Conservation (phyloP, 2,797 vertebrate species). For the Clarias platycephalus region DNA sequence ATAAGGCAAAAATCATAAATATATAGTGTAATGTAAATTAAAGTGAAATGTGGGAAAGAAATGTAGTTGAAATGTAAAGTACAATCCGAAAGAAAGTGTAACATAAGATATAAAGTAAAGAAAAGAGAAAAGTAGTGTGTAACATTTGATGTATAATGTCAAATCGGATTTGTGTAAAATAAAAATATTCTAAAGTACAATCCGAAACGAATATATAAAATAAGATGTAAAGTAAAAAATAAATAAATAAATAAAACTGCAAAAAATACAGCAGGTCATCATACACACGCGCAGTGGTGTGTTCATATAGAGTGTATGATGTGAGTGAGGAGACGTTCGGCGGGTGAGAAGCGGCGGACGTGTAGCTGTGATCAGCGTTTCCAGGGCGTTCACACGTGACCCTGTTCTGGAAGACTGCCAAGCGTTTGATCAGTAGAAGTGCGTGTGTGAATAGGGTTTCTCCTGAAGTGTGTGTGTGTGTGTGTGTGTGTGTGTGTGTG, state of each 20-base stretch:
- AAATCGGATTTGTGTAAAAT: neutral
- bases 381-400: neutral
- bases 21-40: neutral
- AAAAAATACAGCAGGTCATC: neutral
- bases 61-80: neutral
- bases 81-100: neutral
- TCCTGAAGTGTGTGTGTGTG: neutral
- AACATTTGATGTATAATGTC: neutral
- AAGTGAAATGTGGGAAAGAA: neutral
- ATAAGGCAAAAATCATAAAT: neutral
- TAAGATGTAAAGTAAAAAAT: too few species aligned
- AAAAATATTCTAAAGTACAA: neutral
- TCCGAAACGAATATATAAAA: too few species aligned
- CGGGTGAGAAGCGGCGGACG: neutral
- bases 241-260: neutral
- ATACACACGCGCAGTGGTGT: neutral
- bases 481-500: conserved; percentile 10
- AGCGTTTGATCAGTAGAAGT: neutral
- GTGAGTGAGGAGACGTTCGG: neutral
- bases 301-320: neutral
- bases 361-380: conserved; percentile 1
- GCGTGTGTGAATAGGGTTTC: conserved; percentile 18
- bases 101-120: neutral
- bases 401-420: neutral
- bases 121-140: neutral